A percentile compares a stretch with the other conserved stretches of the same genome.
Evolutionary conservation across 1,140 invertebrate species (phyloP).

Genomic region (Vanessa tameamea): DNA sequence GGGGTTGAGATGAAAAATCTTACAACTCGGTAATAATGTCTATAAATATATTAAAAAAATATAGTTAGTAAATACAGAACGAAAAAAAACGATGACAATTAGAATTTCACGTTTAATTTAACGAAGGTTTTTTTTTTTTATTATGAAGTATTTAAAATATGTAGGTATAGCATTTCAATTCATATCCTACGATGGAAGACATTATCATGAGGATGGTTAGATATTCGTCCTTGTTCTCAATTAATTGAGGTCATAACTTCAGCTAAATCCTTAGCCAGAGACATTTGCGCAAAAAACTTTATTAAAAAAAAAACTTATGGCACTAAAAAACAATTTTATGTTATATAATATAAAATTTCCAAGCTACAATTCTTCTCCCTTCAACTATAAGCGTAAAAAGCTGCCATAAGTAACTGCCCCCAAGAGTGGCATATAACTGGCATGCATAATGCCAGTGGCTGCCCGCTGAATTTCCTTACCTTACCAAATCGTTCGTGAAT

Average conservation of each 20-base stretch:
- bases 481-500: conserved; percentile 72
- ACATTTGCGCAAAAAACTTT: neutral
- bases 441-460: conserved; percentile 60
- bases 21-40: neutral
- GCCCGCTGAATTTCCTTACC: conserved; percentile 45
- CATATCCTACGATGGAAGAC: too few relatives aligned
- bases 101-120: too few relatives aligned
- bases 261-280: neutral
- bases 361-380: neutral
- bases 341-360: neutral
- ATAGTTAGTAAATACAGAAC: too few relatives aligned
- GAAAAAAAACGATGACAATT: too few relatives aligned
- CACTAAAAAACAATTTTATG: neutral
- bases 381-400: conserved; percentile 47
- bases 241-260: too few relatives aligned
- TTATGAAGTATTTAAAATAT: too few relatives aligned
- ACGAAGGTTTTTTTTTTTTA: too few relatives aligned
- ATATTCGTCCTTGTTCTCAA: too few relatives aligned
- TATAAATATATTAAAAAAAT: too few relatives aligned
- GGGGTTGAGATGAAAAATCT: conserved; percentile 18
- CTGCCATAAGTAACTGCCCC: conserved; percentile 72
- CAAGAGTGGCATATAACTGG: conserved; percentile 65
- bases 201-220: too few relatives aligned
- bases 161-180: too few relatives aligned
- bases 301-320: neutral